These are phyloP conservation scores for Brachylomia viminalis DNA, from an alignment of 2,888 invertebrate genomes.

Conservation along the genomic window DNA sequence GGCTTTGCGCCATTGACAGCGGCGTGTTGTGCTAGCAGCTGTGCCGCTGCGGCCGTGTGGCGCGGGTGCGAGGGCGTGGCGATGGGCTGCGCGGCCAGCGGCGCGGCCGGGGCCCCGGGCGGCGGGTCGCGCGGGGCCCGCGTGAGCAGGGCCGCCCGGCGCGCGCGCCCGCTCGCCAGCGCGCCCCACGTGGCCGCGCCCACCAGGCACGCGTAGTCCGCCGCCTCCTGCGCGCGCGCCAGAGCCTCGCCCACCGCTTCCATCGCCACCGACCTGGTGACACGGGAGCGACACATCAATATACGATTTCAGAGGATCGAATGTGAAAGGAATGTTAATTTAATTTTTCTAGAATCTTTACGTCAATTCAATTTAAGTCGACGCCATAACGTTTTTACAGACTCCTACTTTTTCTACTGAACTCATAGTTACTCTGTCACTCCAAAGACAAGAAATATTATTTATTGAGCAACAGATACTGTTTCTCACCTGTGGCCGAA, in stretches of 20 bases:
- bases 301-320: neutral
- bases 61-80: constrained; percentile 92
- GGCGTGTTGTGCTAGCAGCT: constrained; percentile 95
- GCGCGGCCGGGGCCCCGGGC: constrained; percentile 93
- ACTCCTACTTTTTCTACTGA: neutral
- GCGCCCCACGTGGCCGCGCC: constrained; percentile 90
- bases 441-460: neutral
- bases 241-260: constrained; percentile 96
- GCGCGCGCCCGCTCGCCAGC: constrained; percentile 94
- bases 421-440: neutral
- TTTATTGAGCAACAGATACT: neutral
- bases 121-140: constrained; percentile 93
- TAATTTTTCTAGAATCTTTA: constrained; percentile 3
- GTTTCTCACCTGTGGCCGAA: constrained; percentile 94
- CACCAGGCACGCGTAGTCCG: constrained; percentile 96
- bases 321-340: neutral
- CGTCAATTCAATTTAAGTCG: neutral
- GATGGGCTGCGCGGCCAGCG: constrained; percentile 94
- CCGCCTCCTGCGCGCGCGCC: constrained; percentile 96
- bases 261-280: constrained; percentile 93
- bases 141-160: constrained; percentile 93
- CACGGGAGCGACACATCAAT: neutral
- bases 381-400: neutral
- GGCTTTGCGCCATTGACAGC: constrained; percentile 93
- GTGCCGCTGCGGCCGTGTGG: constrained; percentile 94